Base-by-base conservation (phyloP, 2,888 invertebrate genomes). In the Ernsta delagoae region DNA sequence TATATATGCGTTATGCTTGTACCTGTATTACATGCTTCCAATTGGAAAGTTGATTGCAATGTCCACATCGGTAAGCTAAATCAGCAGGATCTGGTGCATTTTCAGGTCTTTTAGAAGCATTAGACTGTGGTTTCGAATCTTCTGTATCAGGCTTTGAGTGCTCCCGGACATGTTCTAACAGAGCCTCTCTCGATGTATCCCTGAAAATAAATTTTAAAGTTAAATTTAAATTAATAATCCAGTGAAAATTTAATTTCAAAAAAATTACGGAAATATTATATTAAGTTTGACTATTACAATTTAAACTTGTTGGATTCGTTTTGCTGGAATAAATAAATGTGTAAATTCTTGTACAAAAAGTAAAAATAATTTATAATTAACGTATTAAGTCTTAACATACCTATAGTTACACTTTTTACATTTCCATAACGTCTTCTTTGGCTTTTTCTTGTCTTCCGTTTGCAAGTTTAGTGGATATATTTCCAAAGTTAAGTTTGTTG, bases 351-450 rank as follows among this genome's bases (percentile, higher is more conserved):
- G 24, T 24, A 24, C 24, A 24, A 24, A 24, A 24, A 24, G 24
- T 24, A 24, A 24, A 24, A 24, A 24, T 24, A 24, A 24, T 24
- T 24, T 41, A 7, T 41, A 41, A 8, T 8, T 3, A 8, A 41
- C 41, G 11, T 48, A 48, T 12, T 12, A 48, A 50, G 3, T 11
- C 1, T 54, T 31, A 54, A 31, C 94, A 94, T 87, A 97, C 97
- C 96, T 96, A 88, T 97, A 98, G 83, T 96, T 96, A 88, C 98
- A 98, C 82, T 97, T 97, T 88, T 97, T 97, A 88, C 98, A 98
- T 84, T 97, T 97, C 96, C 98, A 98, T 77, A 96, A 89, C 11
- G 96, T 97, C 80, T 96, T 96, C 88, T 96, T 97, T 54, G 94
- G 79, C 93, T 95, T 79, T 88, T 93, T 83, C 71, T 83, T 92